Conservation (phyloP, 2,797 vertebrate genomes). For the Dallia pectoralis region DNA sequence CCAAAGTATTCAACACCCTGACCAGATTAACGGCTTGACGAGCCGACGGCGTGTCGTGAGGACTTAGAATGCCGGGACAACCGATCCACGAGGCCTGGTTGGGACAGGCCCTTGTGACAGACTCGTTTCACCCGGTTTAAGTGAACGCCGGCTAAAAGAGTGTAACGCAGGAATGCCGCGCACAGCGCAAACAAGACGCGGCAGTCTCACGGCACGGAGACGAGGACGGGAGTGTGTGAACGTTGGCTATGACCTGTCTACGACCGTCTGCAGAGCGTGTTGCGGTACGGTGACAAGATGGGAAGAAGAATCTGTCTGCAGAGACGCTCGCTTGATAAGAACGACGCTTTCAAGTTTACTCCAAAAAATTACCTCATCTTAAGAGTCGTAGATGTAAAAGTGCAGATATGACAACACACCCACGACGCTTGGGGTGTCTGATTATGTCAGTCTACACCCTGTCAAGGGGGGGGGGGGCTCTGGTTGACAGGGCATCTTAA, state of each 20-base stretch:
- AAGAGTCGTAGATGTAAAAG: neutral
- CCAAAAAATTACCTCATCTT: neutral
- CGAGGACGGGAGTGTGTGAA: neutral
- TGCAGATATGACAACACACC: neutral
- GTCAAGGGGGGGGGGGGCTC: no score
- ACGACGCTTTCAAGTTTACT: neutral
- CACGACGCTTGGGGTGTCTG: neutral
- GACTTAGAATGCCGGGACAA: slow-evolving; percentile 60
- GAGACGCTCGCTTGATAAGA: neutral
- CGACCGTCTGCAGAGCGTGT: no score
- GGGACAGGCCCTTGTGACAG: slow-evolving; percentile 44
- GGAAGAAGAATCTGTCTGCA: no score
- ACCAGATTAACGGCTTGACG: slow-evolving; percentile 74
- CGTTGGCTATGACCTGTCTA: neutral
- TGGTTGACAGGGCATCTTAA: no score
- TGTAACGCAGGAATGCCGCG: neutral
- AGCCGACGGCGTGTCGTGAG: slow-evolving; percentile 59
- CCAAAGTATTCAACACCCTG: slow-evolving; percentile 72
- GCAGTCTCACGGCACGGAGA: neutral
- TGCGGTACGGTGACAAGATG: no score
- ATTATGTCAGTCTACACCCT: neutral
- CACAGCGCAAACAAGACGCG: neutral
- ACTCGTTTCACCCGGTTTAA: neutral
- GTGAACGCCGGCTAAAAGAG: neutral
- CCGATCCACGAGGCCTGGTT: slow-evolving; percentile 16